Base-by-base conservation (phyloP, 2,797 vertebrate genomes). In the Lepus townsendii region DNA sequence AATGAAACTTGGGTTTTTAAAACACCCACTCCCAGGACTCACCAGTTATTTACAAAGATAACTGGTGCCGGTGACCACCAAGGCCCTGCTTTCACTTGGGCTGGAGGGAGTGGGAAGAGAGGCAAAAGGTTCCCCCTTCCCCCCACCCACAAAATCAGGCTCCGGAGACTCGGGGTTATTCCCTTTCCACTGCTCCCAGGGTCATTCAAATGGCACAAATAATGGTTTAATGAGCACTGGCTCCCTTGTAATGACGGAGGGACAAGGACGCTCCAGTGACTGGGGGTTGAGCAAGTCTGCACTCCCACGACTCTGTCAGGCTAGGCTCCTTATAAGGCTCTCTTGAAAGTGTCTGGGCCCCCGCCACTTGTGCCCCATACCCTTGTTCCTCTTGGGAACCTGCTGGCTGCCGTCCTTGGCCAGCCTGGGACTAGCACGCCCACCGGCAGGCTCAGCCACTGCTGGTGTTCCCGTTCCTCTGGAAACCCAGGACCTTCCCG, bases 401-500 rank as follows among this genome's bases (percentile, higher is more conserved):
- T 2, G 1, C 5, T 2, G 88, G 5, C 6, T 0, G 86, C 52
- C 26, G 14, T 42, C 32, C 82, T 26, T 62, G 42, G 20, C 20
- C 32, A 47, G 80, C 38, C 85, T 24, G 50, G 35, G 65, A 7
- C 73, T 14, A 20, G 2, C 69, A 77, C 22, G 24, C 9, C 73
- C 27, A 1, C 13, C 87, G 77, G 30, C 35, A 80, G 63, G 47
- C 17, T 63, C 77, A 90, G 47, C 63, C 88, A 24, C 30, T 47
- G 69, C 80, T n/a, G n/a, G 2, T 57, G 10, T 20, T 92, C 71
- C 78, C 14, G 1, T 84, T 91, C 83, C 71, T 68, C 19, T 5
- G 35, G 71, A 86, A 88, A 90, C 17, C 50, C 38, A 88, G 66
- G 78, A 78, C 68, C 72, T 83, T 83, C 84, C 93, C 84, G 75